A percentile compares a stretch with the other conserved stretches of the same genome.
Evolutionary conservation across 2,797 vertebrate genomes (phyloP).

Genomic region (Enteromius thamalakanensis): DNA sequence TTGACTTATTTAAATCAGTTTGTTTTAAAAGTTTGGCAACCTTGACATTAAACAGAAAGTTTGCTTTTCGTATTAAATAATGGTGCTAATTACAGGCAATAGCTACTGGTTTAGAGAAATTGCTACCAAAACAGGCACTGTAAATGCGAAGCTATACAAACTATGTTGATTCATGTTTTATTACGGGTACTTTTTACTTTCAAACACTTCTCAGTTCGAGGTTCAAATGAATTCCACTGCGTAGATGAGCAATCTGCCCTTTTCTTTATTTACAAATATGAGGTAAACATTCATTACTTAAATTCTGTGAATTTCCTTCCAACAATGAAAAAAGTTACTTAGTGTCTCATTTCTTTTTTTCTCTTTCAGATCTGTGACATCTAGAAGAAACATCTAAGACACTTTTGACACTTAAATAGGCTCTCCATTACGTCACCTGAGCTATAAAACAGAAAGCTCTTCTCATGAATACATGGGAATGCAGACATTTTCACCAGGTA

Average conservation of each 20-base stretch:
- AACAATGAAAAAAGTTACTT: not conserved
- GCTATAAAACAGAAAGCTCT: not conserved
- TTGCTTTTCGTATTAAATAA: not conserved
- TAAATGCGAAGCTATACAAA: not conserved
- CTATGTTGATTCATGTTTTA: not conserved
- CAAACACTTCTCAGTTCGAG: not conserved
- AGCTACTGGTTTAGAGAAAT: not conserved
- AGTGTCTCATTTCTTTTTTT: constrained; percentile 2
- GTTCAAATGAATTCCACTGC: not conserved
- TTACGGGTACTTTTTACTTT: not conserved
- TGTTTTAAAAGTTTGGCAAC: not conserved
- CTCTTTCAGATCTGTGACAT: not conserved
- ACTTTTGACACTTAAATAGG: not conserved
- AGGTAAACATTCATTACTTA: not conserved
- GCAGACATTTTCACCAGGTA: not conserved
- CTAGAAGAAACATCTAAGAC: not conserved
- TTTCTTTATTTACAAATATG: not conserved
- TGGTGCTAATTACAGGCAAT: not conserved
- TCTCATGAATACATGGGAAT: not conserved
- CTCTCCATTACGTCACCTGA: not conserved
- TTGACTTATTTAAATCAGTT: not conserved
- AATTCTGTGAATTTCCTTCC: not conserved
- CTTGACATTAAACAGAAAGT: not conserved
- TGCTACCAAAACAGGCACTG: not conserved
- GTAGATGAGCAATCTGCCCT: not conserved